These are phyloP conservation scores for Synergus laeviventris DNA, from an alignment of 2,888 invertebrate genomes.

Conservation along the genomic window DNA sequence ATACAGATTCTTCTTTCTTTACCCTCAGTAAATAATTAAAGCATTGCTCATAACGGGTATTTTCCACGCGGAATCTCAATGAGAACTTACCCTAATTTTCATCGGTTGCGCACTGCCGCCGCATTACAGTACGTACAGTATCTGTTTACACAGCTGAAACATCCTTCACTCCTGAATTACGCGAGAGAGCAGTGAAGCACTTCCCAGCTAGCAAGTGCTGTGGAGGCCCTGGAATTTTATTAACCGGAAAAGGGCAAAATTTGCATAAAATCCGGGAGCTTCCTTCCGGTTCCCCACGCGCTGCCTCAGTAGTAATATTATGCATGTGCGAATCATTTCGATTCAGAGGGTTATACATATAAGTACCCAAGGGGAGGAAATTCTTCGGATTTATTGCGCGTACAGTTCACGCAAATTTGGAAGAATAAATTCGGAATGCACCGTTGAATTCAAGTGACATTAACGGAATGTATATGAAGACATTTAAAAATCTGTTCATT, in stretches of 20 bases:
- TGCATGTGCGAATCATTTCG: conserved; percentile 2
- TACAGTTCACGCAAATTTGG: conserved; percentile 16
- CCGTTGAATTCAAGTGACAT: conserved; percentile 24
- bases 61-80: not conserved
- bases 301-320: not conserved
- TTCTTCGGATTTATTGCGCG: conserved; percentile 6
- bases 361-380: not conserved
- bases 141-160: conserved; percentile 28
- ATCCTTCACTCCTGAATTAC: not conserved
- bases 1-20: too few species aligned
- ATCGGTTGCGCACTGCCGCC: conserved; percentile 3
- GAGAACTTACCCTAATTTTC: not conserved
- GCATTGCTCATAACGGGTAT: too few species aligned
- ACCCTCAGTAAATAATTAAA: too few species aligned
- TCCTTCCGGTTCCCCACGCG: not conserved
- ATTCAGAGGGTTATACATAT: not conserved
- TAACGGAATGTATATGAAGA: not conserved
- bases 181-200: not conserved
- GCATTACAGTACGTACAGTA: conserved; percentile 3
- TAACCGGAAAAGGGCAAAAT: conserved; percentile 23
- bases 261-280: conserved; percentile 25
- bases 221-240: conserved; percentile 30
- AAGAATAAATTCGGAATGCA: conserved; percentile 32
- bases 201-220: not conserved
- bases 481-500: too few species aligned